Evolutionary conservation across 2,888 invertebrate species (phyloP).

Genomic region (Odiellus spinosus): DNA sequence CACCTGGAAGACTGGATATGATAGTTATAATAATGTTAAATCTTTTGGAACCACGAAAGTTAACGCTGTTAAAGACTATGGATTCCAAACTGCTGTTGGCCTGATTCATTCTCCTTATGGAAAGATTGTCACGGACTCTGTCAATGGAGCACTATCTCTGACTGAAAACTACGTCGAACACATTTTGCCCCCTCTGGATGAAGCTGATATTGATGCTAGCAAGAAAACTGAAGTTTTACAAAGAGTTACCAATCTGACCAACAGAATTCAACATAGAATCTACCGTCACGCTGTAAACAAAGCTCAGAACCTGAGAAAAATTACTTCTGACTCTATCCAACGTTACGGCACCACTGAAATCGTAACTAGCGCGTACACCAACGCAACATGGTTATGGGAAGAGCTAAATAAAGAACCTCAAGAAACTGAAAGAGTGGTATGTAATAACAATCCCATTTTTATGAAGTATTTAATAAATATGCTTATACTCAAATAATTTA

Average conservation of each 20-base stretch:
- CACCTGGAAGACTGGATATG: not conserved
- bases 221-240: too few relatives aligned
- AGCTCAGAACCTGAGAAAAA: too few relatives aligned
- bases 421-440: too few relatives aligned
- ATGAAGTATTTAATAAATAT: too few relatives aligned
- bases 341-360: too few relatives aligned
- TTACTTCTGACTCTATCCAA: too few relatives aligned
- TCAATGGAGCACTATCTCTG: slow-evolving; percentile 48
- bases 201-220: too few relatives aligned
- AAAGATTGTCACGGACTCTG: slow-evolving; percentile 45
- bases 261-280: too few relatives aligned
- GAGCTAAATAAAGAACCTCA: slow-evolving; percentile 1
- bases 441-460: too few relatives aligned
- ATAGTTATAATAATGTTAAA: not conserved
- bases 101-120: slow-evolving; percentile 47
- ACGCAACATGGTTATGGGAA: not conserved
- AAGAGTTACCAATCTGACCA: too few relatives aligned
- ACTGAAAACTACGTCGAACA: slow-evolving; percentile 57
- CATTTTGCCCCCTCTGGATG: slow-evolving; percentile 45
- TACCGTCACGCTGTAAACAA: too few relatives aligned
- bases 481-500: too few relatives aligned
- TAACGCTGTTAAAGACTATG: slow-evolving; percentile 7
- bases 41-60: not conserved
- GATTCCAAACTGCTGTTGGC: slow-evolving; percentile 6
- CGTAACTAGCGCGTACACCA: not conserved